A percentile compares a stretch with the other conserved stretches of the same genome.
Evolutionary conservation across 2,888 invertebrate species (phyloP).

Genomic region (Liopterus haemorrhoidalis): DNA sequence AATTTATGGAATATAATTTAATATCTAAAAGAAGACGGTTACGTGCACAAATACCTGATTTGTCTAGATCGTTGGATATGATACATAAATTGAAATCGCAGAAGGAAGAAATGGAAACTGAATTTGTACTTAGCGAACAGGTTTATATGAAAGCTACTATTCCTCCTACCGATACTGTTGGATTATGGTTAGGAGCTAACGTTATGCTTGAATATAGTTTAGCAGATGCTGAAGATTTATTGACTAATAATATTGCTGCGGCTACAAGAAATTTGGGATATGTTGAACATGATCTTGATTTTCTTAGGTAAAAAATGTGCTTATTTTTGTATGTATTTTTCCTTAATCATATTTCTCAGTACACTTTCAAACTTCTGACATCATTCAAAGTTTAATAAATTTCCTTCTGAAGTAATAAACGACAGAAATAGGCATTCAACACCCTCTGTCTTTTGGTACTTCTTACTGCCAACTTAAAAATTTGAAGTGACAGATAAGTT

Average conservation of each 20-base stretch:
- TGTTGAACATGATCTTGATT: slow-evolving; percentile 90
- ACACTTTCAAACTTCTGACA: too few species aligned
- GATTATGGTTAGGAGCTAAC: slow-evolving; percentile 81
- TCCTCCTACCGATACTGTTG: slow-evolving; percentile 84
- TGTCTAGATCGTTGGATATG: slow-evolving; percentile 85
- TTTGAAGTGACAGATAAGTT: not conserved
- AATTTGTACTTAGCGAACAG: slow-evolving; percentile 90
- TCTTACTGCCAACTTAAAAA: too few species aligned
- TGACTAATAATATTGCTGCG: slow-evolving; percentile 75
- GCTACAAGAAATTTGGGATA: slow-evolving; percentile 77
- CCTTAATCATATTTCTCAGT: slow-evolving; percentile 17
- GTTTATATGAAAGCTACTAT: slow-evolving; percentile 71
- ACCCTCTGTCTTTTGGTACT: too few species aligned
- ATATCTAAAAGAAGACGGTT: slow-evolving; percentile 79
- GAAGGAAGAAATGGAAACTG: slow-evolving; percentile 74
- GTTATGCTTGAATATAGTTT: slow-evolving; percentile 95
- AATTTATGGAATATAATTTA: slow-evolving; percentile 93
- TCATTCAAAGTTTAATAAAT: slow-evolving; percentile 5
- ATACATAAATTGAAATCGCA: slow-evolving; percentile 80
- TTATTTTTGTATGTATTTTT: slow-evolving; percentile 3
- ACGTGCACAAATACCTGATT: slow-evolving; percentile 89
- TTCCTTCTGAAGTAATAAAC: slow-evolving; percentile 6
- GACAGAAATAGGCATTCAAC: too few species aligned
- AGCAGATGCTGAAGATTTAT: slow-evolving; percentile 79
- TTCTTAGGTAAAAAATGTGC: slow-evolving; percentile 59